Base-by-base conservation (phyloP, 2,113 vertebrate genomes). In the Stegostoma tigrinum region DNA sequence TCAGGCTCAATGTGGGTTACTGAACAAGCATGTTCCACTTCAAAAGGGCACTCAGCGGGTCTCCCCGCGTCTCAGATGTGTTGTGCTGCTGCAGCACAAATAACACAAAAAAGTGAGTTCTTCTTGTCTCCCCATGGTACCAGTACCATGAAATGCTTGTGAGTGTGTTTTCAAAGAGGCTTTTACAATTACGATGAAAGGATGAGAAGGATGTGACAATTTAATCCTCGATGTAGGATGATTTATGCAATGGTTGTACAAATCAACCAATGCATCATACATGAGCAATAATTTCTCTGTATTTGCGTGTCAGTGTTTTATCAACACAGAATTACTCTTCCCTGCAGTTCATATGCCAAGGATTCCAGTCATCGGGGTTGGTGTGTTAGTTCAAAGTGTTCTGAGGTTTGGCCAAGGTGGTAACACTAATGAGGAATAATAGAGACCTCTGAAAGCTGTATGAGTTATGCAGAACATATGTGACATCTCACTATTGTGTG, bases 41-140 rank as follows among this genome's bases (percentile, higher is more conserved):
- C 94, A 95, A 95, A 95, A 42, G 68, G 68, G 2, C 66, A 45
- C 94, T 38, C 94, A 72, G 94, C 94, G 27, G 67, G 94, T 95
- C 38, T 72, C 67, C 27, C 42, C 42, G 3, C 94, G 52, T 67
- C 42, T 68, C 67, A 61, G 24, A 75, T 72, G 94, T 72, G 68
- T 72, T 72, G 42, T 75, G 68, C 94, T 95, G 94, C 66, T 48
- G 94, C 45, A 95, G 94, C 94, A 95, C 67, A 95, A 95, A 95
- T 95, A 72, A 95, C 21, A 30, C 68, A 72, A 72, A 93, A 95
- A 95, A 95, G 94, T 95, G 94, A 95, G 68, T 72, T 95, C 67
- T 75, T 93, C 89, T 93, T 93, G 89, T 66, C 89, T 93, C 61
- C 52, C 55, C 89, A 67, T 93, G 61, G n/a, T 66, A n/a, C 61